Conservation (phyloP, 1,140 invertebrate species). For the Achroia grisella region DNA sequence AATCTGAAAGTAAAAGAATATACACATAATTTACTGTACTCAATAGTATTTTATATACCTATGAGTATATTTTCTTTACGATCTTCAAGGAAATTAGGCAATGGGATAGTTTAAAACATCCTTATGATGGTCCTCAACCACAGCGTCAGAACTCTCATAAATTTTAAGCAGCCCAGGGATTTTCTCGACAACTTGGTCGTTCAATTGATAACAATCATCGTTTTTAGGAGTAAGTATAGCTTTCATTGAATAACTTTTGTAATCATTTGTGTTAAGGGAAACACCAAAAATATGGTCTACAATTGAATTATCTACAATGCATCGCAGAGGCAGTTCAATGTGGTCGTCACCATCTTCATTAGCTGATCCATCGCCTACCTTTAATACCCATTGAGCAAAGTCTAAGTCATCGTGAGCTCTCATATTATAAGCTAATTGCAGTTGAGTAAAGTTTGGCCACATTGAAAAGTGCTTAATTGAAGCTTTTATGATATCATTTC, state of each 20-base stretch:
- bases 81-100: constrained; percentile 17
- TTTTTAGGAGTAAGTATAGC: constrained; percentile 18
- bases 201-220: constrained; percentile 21
- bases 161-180: constrained; percentile 16
- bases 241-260: constrained; percentile 26
- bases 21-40: no score
- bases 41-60: no score
- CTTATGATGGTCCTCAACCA: constrained; percentile 12
- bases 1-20: no score
- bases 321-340: constrained; percentile 18
- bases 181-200: constrained; percentile 20
- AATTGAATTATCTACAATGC: constrained; percentile 13
- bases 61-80: no score
- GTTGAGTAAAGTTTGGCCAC: constrained; percentile 14
- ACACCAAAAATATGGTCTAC: constrained; percentile 14
- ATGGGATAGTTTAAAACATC: constrained; percentile 17
- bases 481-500: constrained; percentile 20
- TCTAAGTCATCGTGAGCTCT: constrained; percentile 11
- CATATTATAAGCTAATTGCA: constrained; percentile 12
- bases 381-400: constrained; percentile 18
- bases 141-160: constrained; percentile 14
- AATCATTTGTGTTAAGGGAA: constrained; percentile 18
- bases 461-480: constrained; percentile 18
- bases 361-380: constrained; percentile 19
- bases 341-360: constrained; percentile 13